Conservation (phyloP, 2,888 invertebrate genomes). For the Pyrrhosoma nymphula region DNA sequence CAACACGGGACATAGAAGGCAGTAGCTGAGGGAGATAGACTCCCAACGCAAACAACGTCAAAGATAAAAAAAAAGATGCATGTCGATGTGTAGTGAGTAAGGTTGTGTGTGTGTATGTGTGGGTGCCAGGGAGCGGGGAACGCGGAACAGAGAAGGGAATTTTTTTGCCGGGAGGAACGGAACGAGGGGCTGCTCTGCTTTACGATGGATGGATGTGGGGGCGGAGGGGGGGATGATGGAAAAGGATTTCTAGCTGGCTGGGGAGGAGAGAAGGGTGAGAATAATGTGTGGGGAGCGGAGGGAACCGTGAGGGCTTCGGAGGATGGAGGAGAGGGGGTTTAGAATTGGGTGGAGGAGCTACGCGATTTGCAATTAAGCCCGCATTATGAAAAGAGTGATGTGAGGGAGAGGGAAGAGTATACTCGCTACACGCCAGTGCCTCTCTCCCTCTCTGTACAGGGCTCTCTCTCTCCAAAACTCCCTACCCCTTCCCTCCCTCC, state of each 20-base stretch:
- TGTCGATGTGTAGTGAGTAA: not conserved
- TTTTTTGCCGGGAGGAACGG: not conserved
- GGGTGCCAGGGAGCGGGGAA: not conserved
- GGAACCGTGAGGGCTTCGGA: not conserved
- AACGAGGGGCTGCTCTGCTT: too few relatives aligned
- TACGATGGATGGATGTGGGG: too few relatives aligned
- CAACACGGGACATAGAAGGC: slow-evolving; percentile 31
- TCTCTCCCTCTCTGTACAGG: not conserved
- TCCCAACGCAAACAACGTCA: slow-evolving; percentile 41
- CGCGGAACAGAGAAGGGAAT: not conserved
- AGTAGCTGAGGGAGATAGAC: not conserved
- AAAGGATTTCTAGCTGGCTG: not conserved
- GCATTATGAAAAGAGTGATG: slow-evolving; percentile 43
- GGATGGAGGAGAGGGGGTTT: not conserved
- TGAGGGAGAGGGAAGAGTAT: slow-evolving; percentile 1
- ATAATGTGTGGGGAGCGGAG: not conserved
- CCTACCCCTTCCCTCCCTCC: not conserved
- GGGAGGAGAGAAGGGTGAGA: not conserved
- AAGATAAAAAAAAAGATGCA: not conserved
- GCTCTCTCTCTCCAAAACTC: not conserved
- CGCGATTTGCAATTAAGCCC: slow-evolving; percentile 52
- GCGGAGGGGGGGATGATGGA: too few relatives aligned
- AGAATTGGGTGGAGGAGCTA: not conserved
- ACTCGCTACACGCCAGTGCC: not conserved
- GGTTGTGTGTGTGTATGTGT: not conserved